Evolutionary conservation across 2,797 vertebrate genomes (phyloP), one percentile per base, ranked within the genome.

Genomic region (Rhinichthys osculus): DNA sequence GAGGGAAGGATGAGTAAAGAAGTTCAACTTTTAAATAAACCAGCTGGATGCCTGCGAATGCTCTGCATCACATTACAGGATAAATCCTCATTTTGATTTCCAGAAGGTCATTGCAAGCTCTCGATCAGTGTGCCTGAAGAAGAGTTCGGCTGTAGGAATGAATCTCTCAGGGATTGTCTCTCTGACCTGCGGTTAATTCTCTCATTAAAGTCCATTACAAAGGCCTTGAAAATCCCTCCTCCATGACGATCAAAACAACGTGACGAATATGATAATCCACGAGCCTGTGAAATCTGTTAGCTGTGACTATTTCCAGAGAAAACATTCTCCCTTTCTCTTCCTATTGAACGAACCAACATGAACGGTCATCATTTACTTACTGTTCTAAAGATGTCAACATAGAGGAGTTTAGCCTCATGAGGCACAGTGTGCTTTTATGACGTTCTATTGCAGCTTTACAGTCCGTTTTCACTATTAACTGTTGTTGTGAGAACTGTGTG

Each of bases 131-230:
- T 71, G 57, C 42, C 13, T 57, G 80, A 57, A 71, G 50, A 57
- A 57, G 80, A 42, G 23, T 82, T 54, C 59, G 1, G 16, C 44
- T 27, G 30, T 50, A 30, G 81, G n/a, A 27, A 23, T 23, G 21
- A 23, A 38, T 83, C 71, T 74, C 54, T n/a, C 4, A 16, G 81
- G 70, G 17, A 27, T 74, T 35, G 70, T 11, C 40, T 73, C 9
- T 73, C 21, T 62, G 71, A 83, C 71, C 82, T n/a, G 57, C 30
- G 57, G 57, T 83, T 83, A 76, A 76, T 83, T 76, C 42, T 50
- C 59, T 52, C 42, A 76, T 83, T 76, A 83, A 73, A 74, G 59
- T 83, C 57, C 21, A 66, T 74, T 50, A 83, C 71, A 74, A 64
- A 73, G 57, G 5, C 42, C n/a, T 59, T 16, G 21, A 76, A 83